These are phyloP conservation scores for Hemibagrus guttatus DNA, from an alignment of 2,797 vertebrate species.

Conservation along the genomic window DNA sequence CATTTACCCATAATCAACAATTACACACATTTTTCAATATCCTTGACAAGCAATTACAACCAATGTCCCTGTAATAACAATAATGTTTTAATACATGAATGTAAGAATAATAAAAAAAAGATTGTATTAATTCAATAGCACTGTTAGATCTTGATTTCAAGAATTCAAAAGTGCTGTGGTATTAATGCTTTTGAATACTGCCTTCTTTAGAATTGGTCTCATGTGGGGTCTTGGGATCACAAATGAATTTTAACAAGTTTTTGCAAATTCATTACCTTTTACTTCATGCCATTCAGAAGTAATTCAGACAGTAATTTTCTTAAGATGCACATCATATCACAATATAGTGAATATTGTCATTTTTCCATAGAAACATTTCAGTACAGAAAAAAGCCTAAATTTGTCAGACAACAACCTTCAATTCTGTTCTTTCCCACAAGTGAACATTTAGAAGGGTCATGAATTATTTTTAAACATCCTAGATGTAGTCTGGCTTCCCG, in stretches of 20 bases:
- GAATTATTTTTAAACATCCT: background rate
- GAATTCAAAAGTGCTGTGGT: background rate
- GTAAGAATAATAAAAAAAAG: too few relatives aligned
- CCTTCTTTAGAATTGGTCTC: background rate
- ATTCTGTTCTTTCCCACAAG: background rate
- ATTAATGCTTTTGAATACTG: background rate
- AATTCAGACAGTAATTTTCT: background rate
- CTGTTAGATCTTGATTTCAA: background rate
- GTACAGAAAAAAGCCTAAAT: constrained; percentile 19
- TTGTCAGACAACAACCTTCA: constrained; percentile 6
- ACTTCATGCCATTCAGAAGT: constrained; percentile 18
- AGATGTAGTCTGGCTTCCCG: background rate
- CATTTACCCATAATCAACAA: too few relatives aligned
- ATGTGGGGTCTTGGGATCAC: background rate
- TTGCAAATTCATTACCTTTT: constrained; percentile 38
- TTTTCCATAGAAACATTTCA: background rate
- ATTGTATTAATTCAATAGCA: background rate
- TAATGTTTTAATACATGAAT: background rate
- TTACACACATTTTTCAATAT: background rate
- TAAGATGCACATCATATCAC: constrained; percentile 12
- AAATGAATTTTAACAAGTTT: constrained; percentile 2
- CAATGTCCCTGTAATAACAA: background rate
- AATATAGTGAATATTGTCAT: background rate
- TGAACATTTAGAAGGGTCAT: background rate
- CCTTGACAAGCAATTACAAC: background rate